Percentiles rank a stretch among this genome's conserved stretches.
phyloP scores from a whole-genome alignment of 1,140 invertebrate species.

The Prorops nasuta region DNA sequence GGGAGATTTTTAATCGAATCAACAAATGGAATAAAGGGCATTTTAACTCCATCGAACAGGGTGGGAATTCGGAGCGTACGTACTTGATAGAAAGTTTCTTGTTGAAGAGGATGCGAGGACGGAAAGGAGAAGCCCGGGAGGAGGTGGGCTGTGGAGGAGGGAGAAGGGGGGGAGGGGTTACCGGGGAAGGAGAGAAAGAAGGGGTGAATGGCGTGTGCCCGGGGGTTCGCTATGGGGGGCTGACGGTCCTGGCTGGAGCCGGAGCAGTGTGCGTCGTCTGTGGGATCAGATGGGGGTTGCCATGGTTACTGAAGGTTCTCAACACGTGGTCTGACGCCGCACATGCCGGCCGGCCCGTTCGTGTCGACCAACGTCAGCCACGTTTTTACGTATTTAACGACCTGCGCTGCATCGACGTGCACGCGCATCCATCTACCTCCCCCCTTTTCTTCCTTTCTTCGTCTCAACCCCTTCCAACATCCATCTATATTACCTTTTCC shows the following conservation, averaged over 20 bases:
- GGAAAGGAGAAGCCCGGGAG: slow-evolving; percentile 21
- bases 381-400: slow-evolving; percentile 30
- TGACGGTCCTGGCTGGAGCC: slow-evolving; percentile 8
- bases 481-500: too few relatives aligned
- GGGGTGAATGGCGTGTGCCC: background rate
- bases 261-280: slow-evolving; percentile 21
- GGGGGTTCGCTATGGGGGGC: slow-evolving; percentile 5
- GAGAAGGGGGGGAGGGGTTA: background rate
- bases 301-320: slow-evolving; percentile 45
- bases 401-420: background rate
- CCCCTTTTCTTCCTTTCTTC: background rate
- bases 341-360: too few relatives aligned
- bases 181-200: background rate
- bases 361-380: slow-evolving; percentile 4
- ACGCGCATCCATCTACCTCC: background rate
- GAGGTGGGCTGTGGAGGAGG: background rate
- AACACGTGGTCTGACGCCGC: slow-evolving; percentile 37
- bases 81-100: too few relatives aligned
- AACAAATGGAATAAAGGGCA: too few relatives aligned
- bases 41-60: too few relatives aligned
- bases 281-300: slow-evolving; percentile 38
- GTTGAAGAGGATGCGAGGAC: too few relatives aligned
- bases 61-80: too few relatives aligned
- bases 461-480: too few relatives aligned
- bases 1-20: too few relatives aligned